These are phyloP conservation scores for Leptopilina syphax DNA, from an alignment of 2,888 invertebrate species.

Conservation along the genomic window DNA sequence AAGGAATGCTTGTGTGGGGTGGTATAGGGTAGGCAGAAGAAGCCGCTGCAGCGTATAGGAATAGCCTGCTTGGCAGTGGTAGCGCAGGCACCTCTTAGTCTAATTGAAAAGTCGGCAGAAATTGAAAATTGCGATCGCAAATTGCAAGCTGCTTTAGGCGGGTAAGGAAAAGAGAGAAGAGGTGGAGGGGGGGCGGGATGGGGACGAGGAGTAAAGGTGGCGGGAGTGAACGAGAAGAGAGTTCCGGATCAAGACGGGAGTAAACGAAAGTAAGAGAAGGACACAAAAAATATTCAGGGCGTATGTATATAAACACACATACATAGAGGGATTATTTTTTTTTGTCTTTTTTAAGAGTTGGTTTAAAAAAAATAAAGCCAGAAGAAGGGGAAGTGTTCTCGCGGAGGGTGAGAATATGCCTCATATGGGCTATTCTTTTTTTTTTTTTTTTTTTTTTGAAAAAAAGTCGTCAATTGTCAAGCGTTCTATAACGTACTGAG, in stretches of 20 bases:
- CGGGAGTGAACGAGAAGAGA: slow-evolving; percentile 21
- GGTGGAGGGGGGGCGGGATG: no score
- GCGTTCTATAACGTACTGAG: slow-evolving; percentile 70
- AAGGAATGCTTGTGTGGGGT: slow-evolving; percentile 22
- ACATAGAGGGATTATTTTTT: slow-evolving; percentile 71
- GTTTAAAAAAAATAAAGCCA: background rate
- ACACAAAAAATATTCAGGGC: slow-evolving; percentile 21
- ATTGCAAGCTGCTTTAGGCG: slow-evolving; percentile 76
- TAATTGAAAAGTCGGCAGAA: slow-evolving; percentile 77
- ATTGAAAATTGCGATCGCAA: slow-evolving; percentile 77
- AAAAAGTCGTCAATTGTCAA: slow-evolving; percentile 74
- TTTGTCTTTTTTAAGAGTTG: slow-evolving; percentile 67
- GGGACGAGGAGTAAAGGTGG: background rate
- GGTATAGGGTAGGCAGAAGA: slow-evolving; percentile 55
- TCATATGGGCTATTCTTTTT: slow-evolving; percentile 72
- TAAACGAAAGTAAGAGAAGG: slow-evolving; percentile 43
- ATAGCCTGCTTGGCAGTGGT: slow-evolving; percentile 60
- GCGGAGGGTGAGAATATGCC: slow-evolving; percentile 65
- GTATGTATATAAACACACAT: slow-evolving; percentile 65
- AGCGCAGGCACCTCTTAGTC: slow-evolving; percentile 74
- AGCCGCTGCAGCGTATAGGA: slow-evolving; percentile 61
- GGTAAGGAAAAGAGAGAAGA: slow-evolving; percentile 53
- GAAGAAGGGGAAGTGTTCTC: slow-evolving; percentile 49
- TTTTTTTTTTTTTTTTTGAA: no score
- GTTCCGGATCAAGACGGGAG: slow-evolving; percentile 45